These are phyloP conservation scores for Lophochroa leadbeateri DNA, from an alignment of 2,113 vertebrate species.

Conservation along the genomic window DNA sequence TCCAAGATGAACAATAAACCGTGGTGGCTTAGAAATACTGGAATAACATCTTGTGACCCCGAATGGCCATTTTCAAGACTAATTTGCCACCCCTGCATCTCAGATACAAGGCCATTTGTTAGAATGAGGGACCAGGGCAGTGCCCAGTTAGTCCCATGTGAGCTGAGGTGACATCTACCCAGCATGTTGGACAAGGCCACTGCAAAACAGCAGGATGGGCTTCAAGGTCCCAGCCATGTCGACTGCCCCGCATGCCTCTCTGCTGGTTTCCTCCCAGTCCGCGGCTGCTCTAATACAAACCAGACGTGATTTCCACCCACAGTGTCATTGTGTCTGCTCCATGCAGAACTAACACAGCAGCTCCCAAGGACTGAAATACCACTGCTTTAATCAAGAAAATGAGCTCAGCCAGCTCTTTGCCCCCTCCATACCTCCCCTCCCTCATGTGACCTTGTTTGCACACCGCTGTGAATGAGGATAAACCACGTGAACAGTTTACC, in stretches of 20 bases:
- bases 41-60: not conserved
- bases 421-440: not conserved
- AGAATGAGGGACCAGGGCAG: accelerated
- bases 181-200: accelerated
- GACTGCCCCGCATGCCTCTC: accelerated
- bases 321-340: not conserved
- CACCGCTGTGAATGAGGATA: not conserved
- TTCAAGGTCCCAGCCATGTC: accelerated
- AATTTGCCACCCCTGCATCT: not conserved
- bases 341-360: not conserved
- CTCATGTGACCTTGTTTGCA: accelerated
- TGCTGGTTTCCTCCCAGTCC: not conserved
- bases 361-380: not conserved
- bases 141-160: accelerated
- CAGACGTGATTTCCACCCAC: not conserved
- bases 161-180: not conserved
- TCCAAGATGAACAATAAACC: not conserved
- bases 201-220: not conserved
- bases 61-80: not conserved
- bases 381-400: not conserved
- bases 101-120: not conserved
- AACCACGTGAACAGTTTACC: not conserved
- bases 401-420: not conserved
- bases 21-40: not conserved
- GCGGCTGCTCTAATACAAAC: not conserved